Evolutionary conservation across 1,140 invertebrate genomes (phyloP), one percentile per base, ranked within the genome.

Genomic region (Brachionus plicatilis): DNA sequence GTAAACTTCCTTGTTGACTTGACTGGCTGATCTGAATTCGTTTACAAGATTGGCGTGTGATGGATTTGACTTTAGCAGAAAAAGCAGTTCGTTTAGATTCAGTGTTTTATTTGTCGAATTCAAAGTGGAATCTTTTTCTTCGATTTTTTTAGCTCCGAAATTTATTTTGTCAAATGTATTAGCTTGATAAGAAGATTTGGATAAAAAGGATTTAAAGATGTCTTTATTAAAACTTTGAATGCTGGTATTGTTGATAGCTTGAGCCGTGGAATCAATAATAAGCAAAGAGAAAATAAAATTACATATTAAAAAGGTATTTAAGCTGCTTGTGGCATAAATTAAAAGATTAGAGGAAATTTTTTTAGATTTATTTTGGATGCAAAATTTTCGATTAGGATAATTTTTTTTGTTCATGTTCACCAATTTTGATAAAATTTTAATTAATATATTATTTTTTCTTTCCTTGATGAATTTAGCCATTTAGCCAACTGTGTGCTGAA

Each of bases 381-480:
- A 60, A 60, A 33, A 12, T 33, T 33, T 68, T 68, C 33, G 66
- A 41, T 72, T 72, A 72, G 29, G 68, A 72, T 72, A 43, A 43
- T 41, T 72, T 72, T 72, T 72, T 72, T 68, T 68, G 5, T 37
- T 68, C 66, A 68, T 68, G 14, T 68, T 68, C 11, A 68, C 12
- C 11, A 68, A 68, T 68, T 68, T 66, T 66, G 60, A 11, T 6
- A 66, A 27, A 9, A 9, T 20, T 33, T 29, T 68, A 68, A 68
- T 68, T 68, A 68, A 41, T 20, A 60, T 6, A 60, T 60, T 60
- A 33, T 27, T 68, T 41, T n/a, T 68, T 68, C n/a, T 29, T 68
- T 68, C 66, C 29, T 33, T 68, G 27, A 37, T 68, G 66, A 68
- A 68, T 68, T 68, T 68, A 68, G 8, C 66, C 66, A 68, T 68